Evolutionary conservation across 2,888 invertebrate species (phyloP).

Genomic region (Drosophila mimetica): DNA sequence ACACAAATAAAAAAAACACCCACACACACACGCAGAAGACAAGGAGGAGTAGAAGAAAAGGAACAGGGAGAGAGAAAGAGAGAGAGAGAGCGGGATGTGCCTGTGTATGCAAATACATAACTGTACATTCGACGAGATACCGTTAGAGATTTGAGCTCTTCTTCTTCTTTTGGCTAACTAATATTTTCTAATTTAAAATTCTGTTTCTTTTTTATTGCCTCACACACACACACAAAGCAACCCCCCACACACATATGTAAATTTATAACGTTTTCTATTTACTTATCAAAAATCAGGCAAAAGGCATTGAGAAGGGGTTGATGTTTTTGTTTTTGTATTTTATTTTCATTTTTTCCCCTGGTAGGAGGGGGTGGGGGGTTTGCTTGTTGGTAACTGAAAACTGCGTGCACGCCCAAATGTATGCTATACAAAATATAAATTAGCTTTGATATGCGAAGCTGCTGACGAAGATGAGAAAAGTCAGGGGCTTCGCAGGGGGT

Average conservation of each 20-base stretch:
- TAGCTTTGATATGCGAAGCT: conserved; percentile 80
- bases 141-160: conserved; percentile 9
- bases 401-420: conserved; percentile 72
- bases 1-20: conserved; percentile 9
- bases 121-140: conserved; percentile 48
- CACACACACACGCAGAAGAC: conserved; percentile 49
- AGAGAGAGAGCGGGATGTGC: background rate
- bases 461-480: conserved; percentile 56
- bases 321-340: conserved; percentile 11
- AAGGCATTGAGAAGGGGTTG: conserved; percentile 38
- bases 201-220: conserved; percentile 77
- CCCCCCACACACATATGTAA: conserved; percentile 56
- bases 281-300: conserved; percentile 77
- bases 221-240: conserved; percentile 14
- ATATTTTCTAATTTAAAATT: conserved; percentile 80
- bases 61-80: background rate
- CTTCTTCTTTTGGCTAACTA: conserved; percentile 57
- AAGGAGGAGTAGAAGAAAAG: conserved; percentile 11
- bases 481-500: background rate
- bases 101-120: conserved; percentile 48
- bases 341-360: background rate
- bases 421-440: conserved; percentile 80
- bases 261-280: conserved; percentile 77
- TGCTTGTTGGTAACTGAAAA: conserved; percentile 31
- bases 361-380: background rate